These are phyloP conservation scores for Myopa testacea DNA, from an alignment of 2,888 invertebrate species.

Conservation along the genomic window DNA sequence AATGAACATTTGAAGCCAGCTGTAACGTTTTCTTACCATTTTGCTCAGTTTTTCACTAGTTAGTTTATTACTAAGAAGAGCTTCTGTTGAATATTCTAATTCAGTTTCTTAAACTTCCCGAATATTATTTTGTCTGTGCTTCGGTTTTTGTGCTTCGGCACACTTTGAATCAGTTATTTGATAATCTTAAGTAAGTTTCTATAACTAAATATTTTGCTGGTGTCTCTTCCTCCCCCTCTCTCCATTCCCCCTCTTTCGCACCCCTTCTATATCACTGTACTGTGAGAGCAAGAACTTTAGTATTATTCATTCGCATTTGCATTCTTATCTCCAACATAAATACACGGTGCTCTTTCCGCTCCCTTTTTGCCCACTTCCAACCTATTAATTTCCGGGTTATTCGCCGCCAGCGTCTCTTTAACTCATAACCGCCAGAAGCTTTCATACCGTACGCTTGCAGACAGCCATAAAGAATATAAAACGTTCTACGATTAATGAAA, in stretches of 20 bases:
- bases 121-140: too few species aligned
- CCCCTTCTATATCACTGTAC: background rate
- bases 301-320: background rate
- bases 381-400: background rate
- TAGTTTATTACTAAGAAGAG: too few species aligned
- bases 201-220: too few species aligned
- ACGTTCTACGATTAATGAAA: background rate
- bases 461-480: conserved; percentile 23
- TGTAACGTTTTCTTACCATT: background rate
- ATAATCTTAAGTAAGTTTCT: too few species aligned
- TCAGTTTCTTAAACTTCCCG: too few species aligned
- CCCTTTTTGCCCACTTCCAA: background rate
- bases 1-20: background rate
- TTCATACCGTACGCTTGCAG: background rate
- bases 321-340: background rate
- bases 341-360: background rate
- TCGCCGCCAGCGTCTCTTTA: background rate
- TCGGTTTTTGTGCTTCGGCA: too few species aligned
- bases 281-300: background rate
- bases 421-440: background rate
- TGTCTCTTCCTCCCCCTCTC: too few species aligned
- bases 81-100: too few species aligned
- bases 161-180: too few species aligned
- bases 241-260: too few species aligned
- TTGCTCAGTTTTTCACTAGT: too few species aligned